Conservation (phyloP, 2,888 invertebrate genomes). For the Liposcelis brunnea region DNA sequence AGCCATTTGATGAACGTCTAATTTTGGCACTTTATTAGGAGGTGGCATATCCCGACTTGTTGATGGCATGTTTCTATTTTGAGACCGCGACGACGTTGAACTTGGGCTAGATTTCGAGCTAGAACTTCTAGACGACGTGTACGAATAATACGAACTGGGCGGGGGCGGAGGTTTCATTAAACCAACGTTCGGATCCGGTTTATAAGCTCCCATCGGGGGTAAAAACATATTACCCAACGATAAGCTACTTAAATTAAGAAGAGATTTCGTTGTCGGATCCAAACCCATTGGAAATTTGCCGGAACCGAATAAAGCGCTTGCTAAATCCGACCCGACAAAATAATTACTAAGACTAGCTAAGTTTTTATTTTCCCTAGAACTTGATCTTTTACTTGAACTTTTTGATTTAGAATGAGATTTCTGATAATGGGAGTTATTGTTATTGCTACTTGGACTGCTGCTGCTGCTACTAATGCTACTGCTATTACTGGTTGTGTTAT, state of each 20-base stretch:
- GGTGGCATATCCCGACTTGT: constrained; percentile 6
- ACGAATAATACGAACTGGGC: constrained; percentile 2
- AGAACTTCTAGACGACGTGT: not conserved
- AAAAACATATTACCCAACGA: constrained; percentile 30
- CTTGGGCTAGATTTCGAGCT: not conserved
- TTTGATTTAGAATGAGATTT: constrained; percentile 24
- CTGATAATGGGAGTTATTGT: constrained; percentile 28
- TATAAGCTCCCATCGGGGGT: constrained; percentile 1
- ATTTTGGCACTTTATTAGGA: constrained; percentile 8
- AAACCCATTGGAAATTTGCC: constrained; percentile 35
- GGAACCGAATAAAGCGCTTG: constrained; percentile 47
- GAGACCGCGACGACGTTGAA: not conserved
- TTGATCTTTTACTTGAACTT: not conserved
- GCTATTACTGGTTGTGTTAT: constrained; percentile 29
- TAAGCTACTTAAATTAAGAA: constrained; percentile 6
- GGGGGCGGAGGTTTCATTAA: constrained; percentile 8
- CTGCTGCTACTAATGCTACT: constrained; percentile 40
- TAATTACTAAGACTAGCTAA: constrained; percentile 4
- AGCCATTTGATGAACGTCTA: not conserved
- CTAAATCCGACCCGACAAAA: constrained; percentile 32
- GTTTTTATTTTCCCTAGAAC: not conserved
- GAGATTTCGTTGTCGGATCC: not conserved
- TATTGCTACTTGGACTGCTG: constrained; percentile 23
- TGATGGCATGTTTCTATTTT: not conserved
- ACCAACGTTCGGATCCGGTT: constrained; percentile 3